Evolutionary conservation across 1,140 invertebrate genomes (phyloP), one percentile per base, ranked within the genome.

Genomic region (Trissolcus basalis): DNA sequence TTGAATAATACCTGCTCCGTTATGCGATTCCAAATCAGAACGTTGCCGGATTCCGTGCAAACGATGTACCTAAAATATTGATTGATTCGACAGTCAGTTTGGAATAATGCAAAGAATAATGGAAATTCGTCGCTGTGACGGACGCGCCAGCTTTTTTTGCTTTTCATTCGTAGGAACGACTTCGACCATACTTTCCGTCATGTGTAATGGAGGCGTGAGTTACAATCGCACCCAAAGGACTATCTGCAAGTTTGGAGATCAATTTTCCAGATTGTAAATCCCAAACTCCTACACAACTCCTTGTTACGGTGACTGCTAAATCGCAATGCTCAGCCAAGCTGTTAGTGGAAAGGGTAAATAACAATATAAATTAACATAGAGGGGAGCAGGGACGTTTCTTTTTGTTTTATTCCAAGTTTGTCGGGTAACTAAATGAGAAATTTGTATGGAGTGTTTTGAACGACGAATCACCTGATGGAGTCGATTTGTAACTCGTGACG

Each of bases 401-500:
- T n/a, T n/a, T n/a, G n/a, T 27, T 27, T 27, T 27, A 27, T 27
- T 6, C 19, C 19, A 27, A 27, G 19, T 27, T 27, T 27, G 19
- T 3, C 19, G 19, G 19, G n/a, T n/a, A 27, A 6, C 19, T 27
- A 27, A 6, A 27, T 6, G 19, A 27, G 19, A 27, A 27, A 27
- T 27, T 27, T 27, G 19, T 27, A 27, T 27, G 6, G 19, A 27
- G 2, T 6, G n/a, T 6, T 27, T 27, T 27, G 19, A 27, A 8
- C 36, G 1, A 4, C 3, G 36, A 80, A 56, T 71, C 87, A 95
- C 93, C 94, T 93, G 15, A 99, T 95, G 15, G 94, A 93, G 86
- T 99, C 97, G 59, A 99, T 96, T 79, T 97, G 96, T 49, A 98
- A 89, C 84, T 99, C 98, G 84, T 98, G 96, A 47, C 97, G 90